Conservation (phyloP, 2,888 invertebrate species). For the Drosophila subquinaria region DNA sequence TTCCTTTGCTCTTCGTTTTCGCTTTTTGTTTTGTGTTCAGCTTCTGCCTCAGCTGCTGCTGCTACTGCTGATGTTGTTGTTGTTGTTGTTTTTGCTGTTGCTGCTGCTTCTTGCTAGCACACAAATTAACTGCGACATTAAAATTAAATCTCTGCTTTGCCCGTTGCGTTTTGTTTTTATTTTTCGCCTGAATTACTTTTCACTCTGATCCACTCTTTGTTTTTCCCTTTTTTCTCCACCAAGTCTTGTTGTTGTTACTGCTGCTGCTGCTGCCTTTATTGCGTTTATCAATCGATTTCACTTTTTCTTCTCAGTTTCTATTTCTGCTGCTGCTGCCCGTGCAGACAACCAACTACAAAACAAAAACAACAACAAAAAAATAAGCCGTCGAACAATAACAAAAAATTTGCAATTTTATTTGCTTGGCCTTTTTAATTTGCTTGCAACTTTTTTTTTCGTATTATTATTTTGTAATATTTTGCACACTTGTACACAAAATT, state of each 20-base stretch:
- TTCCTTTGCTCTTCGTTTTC: slow-evolving; percentile 51
- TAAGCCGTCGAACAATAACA: slow-evolving; percentile 38
- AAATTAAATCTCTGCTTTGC: slow-evolving; percentile 61
- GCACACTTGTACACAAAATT: slow-evolving; percentile 60
- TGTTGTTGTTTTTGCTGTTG: slow-evolving; percentile 53
- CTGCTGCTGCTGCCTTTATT: slow-evolving; percentile 55
- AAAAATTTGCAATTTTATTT: slow-evolving; percentile 13
- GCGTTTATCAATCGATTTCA: slow-evolving; percentile 70
- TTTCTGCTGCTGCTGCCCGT: slow-evolving; percentile 41
- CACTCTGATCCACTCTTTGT: slow-evolving; percentile 30
- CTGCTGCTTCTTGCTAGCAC: slow-evolving; percentile 63
- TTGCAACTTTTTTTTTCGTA: slow-evolving; percentile 34
- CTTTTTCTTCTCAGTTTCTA: slow-evolving; percentile 59
- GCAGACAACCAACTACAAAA: slow-evolving; percentile 50
- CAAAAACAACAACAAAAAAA: slow-evolving; percentile 48
- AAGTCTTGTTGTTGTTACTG: slow-evolving; percentile 41
- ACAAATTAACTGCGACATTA: slow-evolving; percentile 79
- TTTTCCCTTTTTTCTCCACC: slow-evolving; percentile 18
- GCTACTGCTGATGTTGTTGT: slow-evolving; percentile 45
- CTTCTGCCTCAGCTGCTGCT: slow-evolving; percentile 61
- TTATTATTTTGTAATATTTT: slow-evolving; percentile 52
- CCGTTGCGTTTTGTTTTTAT: slow-evolving; percentile 39
- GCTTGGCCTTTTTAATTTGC: slow-evolving; percentile 18
- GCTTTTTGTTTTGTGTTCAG: slow-evolving; percentile 63
- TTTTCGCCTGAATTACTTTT: slow-evolving; percentile 19